These are phyloP conservation scores for Colletes collaris DNA, from an alignment of 2,888 invertebrate genomes.

Conservation along the genomic window DNA sequence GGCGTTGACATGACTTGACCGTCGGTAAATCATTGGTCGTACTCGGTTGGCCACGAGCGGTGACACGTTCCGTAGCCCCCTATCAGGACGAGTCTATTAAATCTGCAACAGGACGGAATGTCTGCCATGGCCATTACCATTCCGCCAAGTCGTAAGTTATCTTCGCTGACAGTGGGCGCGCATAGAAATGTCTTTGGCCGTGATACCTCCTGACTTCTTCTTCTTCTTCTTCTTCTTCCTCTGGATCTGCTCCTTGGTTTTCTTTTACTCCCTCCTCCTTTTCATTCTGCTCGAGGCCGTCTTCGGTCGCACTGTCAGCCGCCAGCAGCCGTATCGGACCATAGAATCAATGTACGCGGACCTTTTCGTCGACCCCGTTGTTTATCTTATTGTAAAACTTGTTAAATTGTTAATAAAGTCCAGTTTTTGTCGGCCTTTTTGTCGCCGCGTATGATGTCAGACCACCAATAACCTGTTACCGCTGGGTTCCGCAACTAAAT, in stretches of 20 bases:
- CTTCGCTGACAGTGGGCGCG: slow-evolving; percentile 73
- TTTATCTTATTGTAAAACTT: neutral
- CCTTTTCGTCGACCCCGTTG: slow-evolving; percentile 26
- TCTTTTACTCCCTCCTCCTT: slow-evolving; percentile 13
- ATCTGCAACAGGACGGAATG: slow-evolving; percentile 73
- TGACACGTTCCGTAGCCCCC: slow-evolving; percentile 67
- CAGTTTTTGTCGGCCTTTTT: neutral
- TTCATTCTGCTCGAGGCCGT: slow-evolving; percentile 41
- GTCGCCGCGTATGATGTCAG: neutral
- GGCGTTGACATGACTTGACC: slow-evolving; percentile 63
- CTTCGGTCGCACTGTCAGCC: slow-evolving; percentile 47
- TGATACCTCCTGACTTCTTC: slow-evolving; percentile 60
- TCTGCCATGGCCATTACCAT: slow-evolving; percentile 71
- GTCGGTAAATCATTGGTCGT: slow-evolving; percentile 66
- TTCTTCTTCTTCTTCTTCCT: slow-evolving; percentile 24
- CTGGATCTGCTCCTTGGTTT: slow-evolving; percentile 9
- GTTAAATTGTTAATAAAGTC: slow-evolving; percentile 29
- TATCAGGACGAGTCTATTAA: slow-evolving; percentile 79
- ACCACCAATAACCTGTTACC: neutral
- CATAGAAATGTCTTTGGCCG: slow-evolving; percentile 72
- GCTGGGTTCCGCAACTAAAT: neutral
- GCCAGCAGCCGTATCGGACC: slow-evolving; percentile 40
- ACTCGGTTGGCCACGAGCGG: slow-evolving; percentile 59
- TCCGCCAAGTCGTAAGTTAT: slow-evolving; percentile 74
- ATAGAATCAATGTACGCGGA: slow-evolving; percentile 20